Conservation (phyloP, 1,140 invertebrate species). For the Aphidius ervi region DNA sequence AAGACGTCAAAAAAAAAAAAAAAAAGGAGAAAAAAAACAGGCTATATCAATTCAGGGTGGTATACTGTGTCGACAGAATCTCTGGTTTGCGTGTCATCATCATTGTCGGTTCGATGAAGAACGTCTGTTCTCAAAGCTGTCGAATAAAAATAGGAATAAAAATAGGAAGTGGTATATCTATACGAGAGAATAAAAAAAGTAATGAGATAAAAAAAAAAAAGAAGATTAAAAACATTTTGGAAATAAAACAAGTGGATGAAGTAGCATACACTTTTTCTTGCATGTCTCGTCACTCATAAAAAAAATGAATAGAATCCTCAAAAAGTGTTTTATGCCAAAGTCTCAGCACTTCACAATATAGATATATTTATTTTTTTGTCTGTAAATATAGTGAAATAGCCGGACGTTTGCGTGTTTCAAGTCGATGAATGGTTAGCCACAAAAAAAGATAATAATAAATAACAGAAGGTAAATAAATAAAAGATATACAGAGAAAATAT, state of each 20-base stretch:
- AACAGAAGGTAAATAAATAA: constrained; percentile 1
- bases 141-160: neutral
- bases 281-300: constrained; percentile 12
- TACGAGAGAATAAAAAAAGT: neutral
- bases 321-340: constrained; percentile 8
- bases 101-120: constrained; percentile 11
- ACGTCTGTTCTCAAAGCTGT: constrained; percentile 4
- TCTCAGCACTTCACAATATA: neutral
- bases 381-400: neutral
- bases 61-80: constrained; percentile 13
- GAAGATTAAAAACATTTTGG: neutral
- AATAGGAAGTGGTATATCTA: neutral
- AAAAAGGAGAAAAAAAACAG: constrained; percentile 1
- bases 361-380: too few relatives aligned
- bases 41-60: neutral
- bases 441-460: constrained; percentile 8
- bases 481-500: neutral
- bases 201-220: neutral
- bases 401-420: constrained; percentile 11
- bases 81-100: constrained; percentile 22
- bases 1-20: neutral
- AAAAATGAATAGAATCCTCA: constrained; percentile 2
- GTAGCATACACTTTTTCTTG: constrained; percentile 2
- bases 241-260: constrained; percentile 2
- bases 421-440: constrained; percentile 6